Conservation (phyloP, 2,113 vertebrate species). For the Columba janthina region DNA sequence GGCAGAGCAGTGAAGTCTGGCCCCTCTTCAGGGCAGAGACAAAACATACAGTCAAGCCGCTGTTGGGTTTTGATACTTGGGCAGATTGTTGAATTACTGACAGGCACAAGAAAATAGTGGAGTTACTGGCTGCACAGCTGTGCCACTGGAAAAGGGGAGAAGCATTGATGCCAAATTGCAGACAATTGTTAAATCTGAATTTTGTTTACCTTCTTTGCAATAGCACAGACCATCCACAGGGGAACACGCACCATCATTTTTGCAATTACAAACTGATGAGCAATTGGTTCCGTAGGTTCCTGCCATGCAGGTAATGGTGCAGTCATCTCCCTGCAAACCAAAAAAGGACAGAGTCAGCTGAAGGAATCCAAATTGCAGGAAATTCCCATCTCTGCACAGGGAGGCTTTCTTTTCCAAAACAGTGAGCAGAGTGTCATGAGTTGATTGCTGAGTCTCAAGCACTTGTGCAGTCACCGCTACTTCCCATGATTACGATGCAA, state of each 20-base stretch:
- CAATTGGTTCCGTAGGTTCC: constrained; percentile 91
- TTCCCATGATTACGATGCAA: constrained; percentile 58
- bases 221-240: constrained; percentile 89
- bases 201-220: constrained; percentile 89
- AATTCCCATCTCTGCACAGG: constrained; percentile 12
- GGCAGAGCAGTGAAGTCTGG: not conserved
- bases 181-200: not conserved
- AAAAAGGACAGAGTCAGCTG: not conserved
- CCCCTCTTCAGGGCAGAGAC: not conserved
- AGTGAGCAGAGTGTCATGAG: not conserved
- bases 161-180: not conserved
- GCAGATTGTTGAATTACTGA: not conserved
- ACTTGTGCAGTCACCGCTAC: constrained; percentile 31
- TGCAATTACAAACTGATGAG: constrained; percentile 88
- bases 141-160: not conserved
- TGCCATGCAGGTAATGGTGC: constrained; percentile 80
- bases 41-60: not conserved
- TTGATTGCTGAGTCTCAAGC: constrained; percentile 50
- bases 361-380: not conserved
- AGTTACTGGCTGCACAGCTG: not conserved
- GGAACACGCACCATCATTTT: constrained; percentile 86
- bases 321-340: constrained; percentile 87
- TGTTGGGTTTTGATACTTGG: not conserved
- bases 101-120: not conserved
- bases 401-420: not conserved